These are phyloP conservation scores for Siphamia tubifer DNA, from an alignment of 2,113 vertebrate genomes.

Conservation along the genomic window DNA sequence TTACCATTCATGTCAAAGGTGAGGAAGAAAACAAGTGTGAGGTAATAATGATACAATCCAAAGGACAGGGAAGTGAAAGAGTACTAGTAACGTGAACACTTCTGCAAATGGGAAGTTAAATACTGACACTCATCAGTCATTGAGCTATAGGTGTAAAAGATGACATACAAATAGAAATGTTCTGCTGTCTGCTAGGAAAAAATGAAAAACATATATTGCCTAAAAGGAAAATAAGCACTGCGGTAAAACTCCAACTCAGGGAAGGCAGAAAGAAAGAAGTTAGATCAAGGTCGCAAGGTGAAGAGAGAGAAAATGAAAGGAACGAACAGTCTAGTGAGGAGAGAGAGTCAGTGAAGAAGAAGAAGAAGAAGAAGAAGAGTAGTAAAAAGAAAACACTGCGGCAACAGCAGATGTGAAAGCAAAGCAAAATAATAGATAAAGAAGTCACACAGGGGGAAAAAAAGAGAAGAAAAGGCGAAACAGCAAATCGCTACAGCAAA, in stretches of 20 bases:
- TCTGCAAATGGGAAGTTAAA: constrained; percentile 8
- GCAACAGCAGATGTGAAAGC: constrained; percentile 14
- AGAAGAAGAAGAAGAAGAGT: not conserved
- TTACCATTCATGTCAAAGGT: constrained; percentile 50
- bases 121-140: too few relatives aligned
- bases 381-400: constrained; percentile 6
- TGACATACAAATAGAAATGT: too few relatives aligned
- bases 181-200: too few relatives aligned
- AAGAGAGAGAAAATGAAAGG: not conserved
- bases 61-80: constrained; percentile 13
- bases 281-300: constrained; percentile 10
- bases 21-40: constrained; percentile 76
- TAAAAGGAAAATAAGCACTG: not conserved
- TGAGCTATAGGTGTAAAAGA: too few relatives aligned
- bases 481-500: constrained; percentile 14
- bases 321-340: not conserved
- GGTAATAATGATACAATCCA: constrained; percentile 54
- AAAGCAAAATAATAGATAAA: constrained; percentile 36
- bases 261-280: not conserved
- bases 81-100: not conserved
- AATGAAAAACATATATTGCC: too few relatives aligned
- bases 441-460: constrained; percentile 38
- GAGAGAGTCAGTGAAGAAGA: not conserved
- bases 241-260: not conserved
- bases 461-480: not conserved